A percentile compares a stretch with the other conserved stretches of the same genome.
phyloP scores from a whole-genome alignment of 2,113 vertebrate genomes.

The Zosterops japonicus region DNA sequence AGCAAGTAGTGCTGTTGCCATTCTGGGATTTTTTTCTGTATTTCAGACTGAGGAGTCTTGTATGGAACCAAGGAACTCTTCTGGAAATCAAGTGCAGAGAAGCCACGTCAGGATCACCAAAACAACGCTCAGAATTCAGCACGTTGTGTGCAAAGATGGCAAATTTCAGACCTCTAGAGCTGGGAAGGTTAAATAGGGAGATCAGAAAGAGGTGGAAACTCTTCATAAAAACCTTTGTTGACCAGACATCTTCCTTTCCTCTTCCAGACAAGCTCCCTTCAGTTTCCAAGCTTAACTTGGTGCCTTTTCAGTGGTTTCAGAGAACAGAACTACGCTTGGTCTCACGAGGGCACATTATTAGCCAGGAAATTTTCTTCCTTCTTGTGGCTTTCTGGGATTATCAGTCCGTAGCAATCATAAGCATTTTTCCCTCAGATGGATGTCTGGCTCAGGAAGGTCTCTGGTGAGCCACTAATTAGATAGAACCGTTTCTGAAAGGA shows the following conservation, averaged over 20 bases:
- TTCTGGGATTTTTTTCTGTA: background rate
- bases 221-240: background rate
- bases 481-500: background rate
- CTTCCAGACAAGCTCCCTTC: background rate
- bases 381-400: background rate
- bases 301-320: background rate
- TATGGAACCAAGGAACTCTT: background rate
- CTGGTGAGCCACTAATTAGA: constrained; percentile 20
- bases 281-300: background rate
- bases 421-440: background rate
- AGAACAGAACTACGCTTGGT: background rate
- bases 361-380: background rate
- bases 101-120: background rate
- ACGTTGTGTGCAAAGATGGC: background rate
- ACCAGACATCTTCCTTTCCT: background rate
- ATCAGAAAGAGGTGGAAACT: background rate
- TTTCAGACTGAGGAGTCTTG: background rate
- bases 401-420: background rate
- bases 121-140: rapidly evolving
- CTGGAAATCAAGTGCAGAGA: background rate
- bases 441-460: background rate
- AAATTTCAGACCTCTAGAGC: background rate
- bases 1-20: background rate
- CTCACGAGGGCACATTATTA: background rate
- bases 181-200: background rate